Conservation (phyloP, 2,797 vertebrate genomes). For the Sandelia bainsii region DNA sequence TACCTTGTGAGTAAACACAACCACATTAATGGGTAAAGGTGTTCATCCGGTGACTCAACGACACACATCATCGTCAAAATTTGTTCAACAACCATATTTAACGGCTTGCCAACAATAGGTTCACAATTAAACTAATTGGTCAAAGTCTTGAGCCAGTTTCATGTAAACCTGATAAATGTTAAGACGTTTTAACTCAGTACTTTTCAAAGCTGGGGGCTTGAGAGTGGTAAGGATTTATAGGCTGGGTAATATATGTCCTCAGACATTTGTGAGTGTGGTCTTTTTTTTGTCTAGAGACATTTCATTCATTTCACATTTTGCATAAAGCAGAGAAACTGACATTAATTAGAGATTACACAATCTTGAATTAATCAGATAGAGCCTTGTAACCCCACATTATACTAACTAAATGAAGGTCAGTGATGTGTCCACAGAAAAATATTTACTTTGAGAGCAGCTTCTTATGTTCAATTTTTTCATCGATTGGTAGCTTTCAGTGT, state of each 20-base stretch:
- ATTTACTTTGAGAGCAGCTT: slow-evolving; percentile 25
- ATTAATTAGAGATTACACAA: slow-evolving; percentile 1
- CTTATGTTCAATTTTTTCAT: slow-evolving; percentile 10
- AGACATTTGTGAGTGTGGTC: slow-evolving; percentile 1
- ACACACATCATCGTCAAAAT: slow-evolving; percentile 6
- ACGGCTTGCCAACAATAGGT: not conserved
- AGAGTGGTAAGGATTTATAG: slow-evolving; percentile 16
- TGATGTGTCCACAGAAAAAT: slow-evolving; percentile 10
- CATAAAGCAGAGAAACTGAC: not conserved
- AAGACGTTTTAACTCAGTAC: not conserved
- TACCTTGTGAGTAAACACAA: slow-evolving; percentile 1
- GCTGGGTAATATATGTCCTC: not conserved
- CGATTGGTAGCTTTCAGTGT: slow-evolving; percentile 13
- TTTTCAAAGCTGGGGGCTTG: not conserved
- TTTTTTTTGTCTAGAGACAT: not conserved
- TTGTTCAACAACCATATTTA: slow-evolving; percentile 20
- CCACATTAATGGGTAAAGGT: slow-evolving; percentile 2
- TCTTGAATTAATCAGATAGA: slow-evolving; percentile 43
- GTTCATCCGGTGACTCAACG: slow-evolving; percentile 13
- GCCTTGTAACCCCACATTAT: slow-evolving; percentile 27
- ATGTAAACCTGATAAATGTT: slow-evolving; percentile 31
- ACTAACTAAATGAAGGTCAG: slow-evolving; percentile 34
- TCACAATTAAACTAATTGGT: slow-evolving; percentile 23
- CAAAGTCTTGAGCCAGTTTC: slow-evolving; percentile 17
- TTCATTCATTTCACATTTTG: slow-evolving; percentile 27